Conservation (phyloP, 2,797 vertebrate species). For the Eidolon dupreanum region DNA sequence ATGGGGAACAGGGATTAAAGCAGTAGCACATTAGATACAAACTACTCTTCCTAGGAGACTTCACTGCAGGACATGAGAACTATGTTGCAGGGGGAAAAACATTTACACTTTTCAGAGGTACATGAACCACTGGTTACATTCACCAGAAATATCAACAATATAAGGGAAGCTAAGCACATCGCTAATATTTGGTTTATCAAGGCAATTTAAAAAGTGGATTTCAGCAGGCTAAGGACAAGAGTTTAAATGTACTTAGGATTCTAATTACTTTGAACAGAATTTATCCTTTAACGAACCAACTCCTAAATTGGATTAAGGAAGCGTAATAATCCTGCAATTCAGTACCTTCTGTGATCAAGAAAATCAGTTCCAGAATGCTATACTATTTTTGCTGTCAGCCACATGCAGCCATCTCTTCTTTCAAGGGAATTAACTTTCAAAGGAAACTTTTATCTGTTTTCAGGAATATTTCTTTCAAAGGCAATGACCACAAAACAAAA, state of each 20-base stretch:
- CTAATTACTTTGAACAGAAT: slow-evolving; percentile 44
- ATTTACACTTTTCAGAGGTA: not conserved
- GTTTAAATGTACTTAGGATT: not conserved
- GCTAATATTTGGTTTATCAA: not conserved
- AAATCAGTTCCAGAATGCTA: not conserved
- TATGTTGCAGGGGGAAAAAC: not conserved
- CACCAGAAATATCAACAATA: not conserved
- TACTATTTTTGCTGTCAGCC: not conserved
- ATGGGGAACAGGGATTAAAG: not conserved
- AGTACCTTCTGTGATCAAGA: not conserved
- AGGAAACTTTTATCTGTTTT: slow-evolving; percentile 11
- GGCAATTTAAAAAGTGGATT: not conserved
- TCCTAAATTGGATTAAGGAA: not conserved
- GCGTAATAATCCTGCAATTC: not conserved
- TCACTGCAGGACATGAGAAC: not conserved
- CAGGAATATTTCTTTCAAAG: not conserved
- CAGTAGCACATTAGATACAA: not conserved
- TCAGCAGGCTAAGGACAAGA: not conserved
- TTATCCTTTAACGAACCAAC: not conserved
- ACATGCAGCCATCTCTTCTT: not conserved
- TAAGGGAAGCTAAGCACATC: not conserved
- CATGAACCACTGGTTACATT: not conserved
- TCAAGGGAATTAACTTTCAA: not conserved
- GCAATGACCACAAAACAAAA: not conserved
- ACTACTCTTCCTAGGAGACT: not conserved